Evolutionary conservation across 2,888 invertebrate species (phyloP), one percentile per base, ranked within the genome.

Genomic region (Hedya salicella): DNA sequence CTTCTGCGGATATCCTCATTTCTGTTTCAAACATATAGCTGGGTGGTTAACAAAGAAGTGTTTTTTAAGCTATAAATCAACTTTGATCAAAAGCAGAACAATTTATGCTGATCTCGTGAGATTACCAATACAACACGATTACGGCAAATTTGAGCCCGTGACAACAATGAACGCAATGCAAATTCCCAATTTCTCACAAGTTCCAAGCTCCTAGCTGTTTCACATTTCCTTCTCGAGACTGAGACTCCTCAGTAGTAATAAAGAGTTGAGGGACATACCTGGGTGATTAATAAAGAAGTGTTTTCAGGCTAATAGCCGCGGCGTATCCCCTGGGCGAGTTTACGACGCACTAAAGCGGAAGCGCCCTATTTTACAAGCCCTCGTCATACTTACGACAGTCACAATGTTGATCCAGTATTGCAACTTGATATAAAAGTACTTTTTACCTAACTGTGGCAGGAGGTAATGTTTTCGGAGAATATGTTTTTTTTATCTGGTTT

Each of bases 281-380:
- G n/a, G 48, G 66, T 61, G 66, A 64, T 69, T 69, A 68, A 69
- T 77, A 79, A 77, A 77, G 72, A 71, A 68, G 73, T 76, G 70
- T 76, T 78, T 79, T 77, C 68, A 74, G 74, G 69, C 79, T 81
- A 81, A 83, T 81, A 74, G 78, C 76, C 72, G 66, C 73, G 75
- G 74, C 68, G 77, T 77, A 78, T 74, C 79, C 79, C 76, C 77
- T 77, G 78, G 77, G 75, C 79, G 81, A 79, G 85, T 87, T 87
- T 87, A 87, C 80, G 85, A 82, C 75, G 79, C 75, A 82, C 78
- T 86, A 85, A 86, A 80, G 79, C 81, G 70, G 76, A 80, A 81
- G 73, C 77, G 73, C 78, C 76, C 76, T 77, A 78, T 79, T 81
- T 80, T 72, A 77, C 74, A 74, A 70, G 70, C 72, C 75, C 71